Conservation (phyloP, 1,140 invertebrate genomes). For the Cotesia chilonis region DNA sequence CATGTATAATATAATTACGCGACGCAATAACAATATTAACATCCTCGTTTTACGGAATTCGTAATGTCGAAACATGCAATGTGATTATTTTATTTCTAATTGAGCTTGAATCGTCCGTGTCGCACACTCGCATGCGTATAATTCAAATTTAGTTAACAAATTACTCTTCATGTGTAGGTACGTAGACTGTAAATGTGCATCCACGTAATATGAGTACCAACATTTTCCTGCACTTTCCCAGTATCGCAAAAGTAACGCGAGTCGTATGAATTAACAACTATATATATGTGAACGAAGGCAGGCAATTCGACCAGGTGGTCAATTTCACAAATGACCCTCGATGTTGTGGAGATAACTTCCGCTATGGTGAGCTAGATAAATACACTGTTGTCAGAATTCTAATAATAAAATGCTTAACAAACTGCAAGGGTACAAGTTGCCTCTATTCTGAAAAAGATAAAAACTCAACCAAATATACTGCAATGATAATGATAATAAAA, state of each 20-base stretch:
- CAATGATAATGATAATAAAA: too few species aligned
- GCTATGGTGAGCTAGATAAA: constrained; percentile 19
- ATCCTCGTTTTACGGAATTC: neutral
- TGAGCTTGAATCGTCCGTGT: constrained; percentile 8
- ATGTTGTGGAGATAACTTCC: constrained; percentile 22
- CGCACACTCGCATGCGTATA: constrained; percentile 2
- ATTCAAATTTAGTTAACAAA: constrained; percentile 26
- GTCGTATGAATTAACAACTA: neutral
- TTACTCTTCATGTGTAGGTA: neutral
- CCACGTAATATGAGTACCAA: too few species aligned
- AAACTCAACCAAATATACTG: neutral
- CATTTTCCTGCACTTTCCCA: too few species aligned
- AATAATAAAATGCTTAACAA: constrained; percentile 18
- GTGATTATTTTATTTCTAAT: constrained; percentile 31
- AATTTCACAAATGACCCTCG: constrained; percentile 34
- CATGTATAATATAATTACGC: too few species aligned
- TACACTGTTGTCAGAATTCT: constrained; percentile 13
- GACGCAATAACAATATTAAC: too few species aligned
- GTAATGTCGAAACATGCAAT: neutral
- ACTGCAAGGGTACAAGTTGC: neutral
- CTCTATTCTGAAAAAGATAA: too few species aligned
- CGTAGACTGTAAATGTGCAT: too few species aligned
- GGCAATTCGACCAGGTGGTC: constrained; percentile 29
- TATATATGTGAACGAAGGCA: neutral
- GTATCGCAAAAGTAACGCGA: too few species aligned